Base-by-base conservation (phyloP, 2,113 vertebrate genomes). In the Globicephala melas region DNA sequence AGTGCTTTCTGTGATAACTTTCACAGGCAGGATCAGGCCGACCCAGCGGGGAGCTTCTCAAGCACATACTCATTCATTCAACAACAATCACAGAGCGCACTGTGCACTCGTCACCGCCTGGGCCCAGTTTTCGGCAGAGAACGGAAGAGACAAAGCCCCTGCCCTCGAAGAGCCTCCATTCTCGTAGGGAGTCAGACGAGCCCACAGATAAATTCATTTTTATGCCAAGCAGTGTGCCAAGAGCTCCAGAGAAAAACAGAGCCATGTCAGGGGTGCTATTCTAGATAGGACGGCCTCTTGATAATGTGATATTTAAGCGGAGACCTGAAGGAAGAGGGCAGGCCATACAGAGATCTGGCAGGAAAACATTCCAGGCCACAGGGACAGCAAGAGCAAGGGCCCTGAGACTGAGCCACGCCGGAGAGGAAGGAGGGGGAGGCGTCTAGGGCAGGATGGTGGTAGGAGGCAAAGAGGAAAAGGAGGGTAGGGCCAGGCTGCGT, bases 371-470 rank as follows among this genome's bases (percentile, higher is more conserved):
- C n/a, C 53, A 71, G 55, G 36, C 25, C 53, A 53, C 6, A 7
- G 36, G 1, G 47, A 7, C 23, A 44, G 25, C 26, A 62, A 63
- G 33, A 36, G 5, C 23, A 47, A 73, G 74, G 20, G 11, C 31
- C 58, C 41, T 23, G 14, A 74, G 28, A 71, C 11, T 1, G 18
- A 74, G 36, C 2, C 3, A 4, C 0, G 4, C 36, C 2, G 5
- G 18, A 28, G 26, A 38, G 21, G 58, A 23, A 58, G 36, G 14
- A 13, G 2, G 1, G 23, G 23, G 6, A 7, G 8, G 28, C 0
- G 3, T 62, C 60, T 9, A n/a, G 31, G 6, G 55, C 41, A 41
- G 20, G 36, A 70, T 0, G 1, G 23, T 2, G 50, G 23, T 0
- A 26, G 55, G 33, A 77, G 31, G 80, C 21, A 18, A 20, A 33